Evolutionary conservation across 2,888 invertebrate species (phyloP), one percentile per base, ranked within the genome.

Genomic region (Drosophila mimica): DNA sequence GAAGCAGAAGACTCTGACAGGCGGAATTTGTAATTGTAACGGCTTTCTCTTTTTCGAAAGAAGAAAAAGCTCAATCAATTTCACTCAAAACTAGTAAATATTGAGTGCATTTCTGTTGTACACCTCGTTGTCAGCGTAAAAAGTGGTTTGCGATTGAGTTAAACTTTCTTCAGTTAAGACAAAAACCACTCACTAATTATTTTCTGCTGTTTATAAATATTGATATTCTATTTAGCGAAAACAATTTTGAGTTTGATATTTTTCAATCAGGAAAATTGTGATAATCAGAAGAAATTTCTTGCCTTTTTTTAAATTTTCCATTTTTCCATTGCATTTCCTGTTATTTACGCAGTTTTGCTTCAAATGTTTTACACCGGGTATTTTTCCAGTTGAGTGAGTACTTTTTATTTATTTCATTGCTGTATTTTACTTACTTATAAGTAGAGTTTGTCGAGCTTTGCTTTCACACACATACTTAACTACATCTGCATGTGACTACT

Each of bases 21-120:
- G 34, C n/a, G 54, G 59, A 57, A 64, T 65, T 65, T 58, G 46
- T 59, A 70, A 76, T 73, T 62, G 72, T 73, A 78, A 69, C 71
- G 67, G 74, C 79, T 87, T 82, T 87, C 88, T 78, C 77, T 89
- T 74, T 81, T 46, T 25, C 8, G 20, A 15, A 25, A 7, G 46
- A 53, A 48, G 28, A 52, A 46, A 48, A 62, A 52, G 33, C 56
- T 40, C 56, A 63, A 36, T 25, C 1, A 11, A 8, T 33, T 49
- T 20, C 38, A 56, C 76, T 76, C 74, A 74, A 51, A 60, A 15
- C 43, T 43, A 65, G 17, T 48, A 57, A 25, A 28, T 30, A 15
- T 62, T 28, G 33, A 40, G n/a, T 33, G 28, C 17, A 25, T 40
- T 5, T 15, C 11, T 7, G 9, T 11, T 4, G 1, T 31, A 38